Percentiles rank a stretch among this genome's conserved stretches.
Conservation (phyloP, 1,140 invertebrate species). For the Achroia grisella region DNA sequence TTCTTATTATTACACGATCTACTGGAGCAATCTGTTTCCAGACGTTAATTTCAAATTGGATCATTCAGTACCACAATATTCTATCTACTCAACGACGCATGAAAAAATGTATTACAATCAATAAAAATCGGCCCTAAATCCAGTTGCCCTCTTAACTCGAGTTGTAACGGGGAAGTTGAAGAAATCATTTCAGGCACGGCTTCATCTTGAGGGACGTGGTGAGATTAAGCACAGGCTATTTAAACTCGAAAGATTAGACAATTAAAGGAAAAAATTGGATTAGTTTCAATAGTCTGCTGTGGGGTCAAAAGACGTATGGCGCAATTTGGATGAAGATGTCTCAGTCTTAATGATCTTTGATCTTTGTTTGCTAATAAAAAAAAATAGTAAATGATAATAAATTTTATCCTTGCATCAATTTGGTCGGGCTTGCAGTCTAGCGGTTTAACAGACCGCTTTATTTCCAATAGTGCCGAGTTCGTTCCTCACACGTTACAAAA, state of each 20-base stretch:
- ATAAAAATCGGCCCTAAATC: slow-evolving; percentile 60
- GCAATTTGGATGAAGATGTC: too few relatives aligned
- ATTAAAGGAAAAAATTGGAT: slow-evolving; percentile 45
- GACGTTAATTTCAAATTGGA: too few relatives aligned
- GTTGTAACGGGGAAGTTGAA: slow-evolving; percentile 46
- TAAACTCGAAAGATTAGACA: slow-evolving; percentile 49
- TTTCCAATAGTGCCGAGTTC: too few relatives aligned
- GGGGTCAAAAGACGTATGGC: slow-evolving; percentile 9
- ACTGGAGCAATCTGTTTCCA: too few relatives aligned
- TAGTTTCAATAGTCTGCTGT: slow-evolving; percentile 29
- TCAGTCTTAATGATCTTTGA: too few relatives aligned
- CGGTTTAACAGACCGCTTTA: too few relatives aligned
- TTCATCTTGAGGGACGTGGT: slow-evolving; percentile 37
- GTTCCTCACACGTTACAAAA: too few relatives aligned
- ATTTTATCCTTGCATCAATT: too few relatives aligned
- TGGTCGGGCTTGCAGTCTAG: too few relatives aligned
- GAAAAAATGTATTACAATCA: slow-evolving; percentile 52
- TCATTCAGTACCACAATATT: slow-evolving; percentile 5
- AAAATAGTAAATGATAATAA: too few relatives aligned
- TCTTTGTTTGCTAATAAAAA: too few relatives aligned
- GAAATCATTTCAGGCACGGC: slow-evolving; percentile 59
- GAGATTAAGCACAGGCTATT: slow-evolving; percentile 44
- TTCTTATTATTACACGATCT: too few relatives aligned
- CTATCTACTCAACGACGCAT: slow-evolving; percentile 42
- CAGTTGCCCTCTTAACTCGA: slow-evolving; percentile 35